Evolutionary conservation across 1,140 invertebrate genomes (phyloP), one percentile per base, ranked within the genome.

Genomic region (Drosophila chauvacae): DNA sequence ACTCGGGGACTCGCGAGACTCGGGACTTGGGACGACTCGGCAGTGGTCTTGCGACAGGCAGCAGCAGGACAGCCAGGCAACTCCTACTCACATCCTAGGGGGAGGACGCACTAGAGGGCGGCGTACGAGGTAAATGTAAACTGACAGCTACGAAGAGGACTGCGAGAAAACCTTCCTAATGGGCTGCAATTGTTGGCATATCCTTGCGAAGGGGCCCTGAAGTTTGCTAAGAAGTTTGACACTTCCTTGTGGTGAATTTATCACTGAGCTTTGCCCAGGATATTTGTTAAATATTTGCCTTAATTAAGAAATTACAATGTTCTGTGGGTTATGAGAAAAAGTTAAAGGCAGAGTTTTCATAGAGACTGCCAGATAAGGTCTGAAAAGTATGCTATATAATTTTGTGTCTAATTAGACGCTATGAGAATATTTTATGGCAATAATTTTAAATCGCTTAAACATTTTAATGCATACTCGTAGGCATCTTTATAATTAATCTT

Each of bases 131-230:
- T 53, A 63, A 77, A 71, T 50, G 62, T 76, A 79, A 71, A 78
- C 70, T 81, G 78, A 78, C 74, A 73, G 62, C 28, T 66, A 58
- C 44, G 66, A 37, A 56, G 47, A 44, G 64, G 37, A 70, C 45
- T 72, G 45, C 68, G 55, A 60, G 69, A 60, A 71, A 65, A 72
- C 47, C 69, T 42, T 51, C 33, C 53, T 72, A 73, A 73, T 73
- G 70, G 69, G 35, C 35, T 72, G 68, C 66, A 58, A 59, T 58
- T 72, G 28, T 48, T 57, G 48, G 23, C 11, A 53, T 45, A 69
- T 42, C 28, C 63, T 68, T 16, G 48, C 20, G 16, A 55, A 13
- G 45, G 23, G 48, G 13, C 44, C 35, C 37, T 45, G 20, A 28
- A 53, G 23, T 68, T 70, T 37, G 28, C 20, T 2, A 1, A 26